phyloP scores from a whole-genome alignment of 2,113 vertebrate genomes.

The Opisthocomus hoazin region DNA sequence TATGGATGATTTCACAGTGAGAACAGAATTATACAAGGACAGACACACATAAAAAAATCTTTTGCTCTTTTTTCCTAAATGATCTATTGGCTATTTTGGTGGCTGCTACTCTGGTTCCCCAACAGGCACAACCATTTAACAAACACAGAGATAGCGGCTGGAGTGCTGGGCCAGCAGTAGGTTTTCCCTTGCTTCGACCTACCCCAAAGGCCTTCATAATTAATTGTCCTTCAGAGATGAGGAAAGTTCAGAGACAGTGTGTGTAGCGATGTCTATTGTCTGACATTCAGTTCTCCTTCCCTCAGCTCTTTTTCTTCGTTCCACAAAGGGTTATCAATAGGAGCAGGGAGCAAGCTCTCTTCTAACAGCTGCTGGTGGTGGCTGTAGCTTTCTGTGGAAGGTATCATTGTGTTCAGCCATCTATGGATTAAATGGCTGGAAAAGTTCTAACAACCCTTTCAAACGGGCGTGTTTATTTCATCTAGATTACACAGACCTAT shows the following conservation, averaged over 20 bases:
- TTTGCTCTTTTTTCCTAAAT: conserved; percentile 67
- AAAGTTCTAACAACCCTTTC: conserved; percentile 72
- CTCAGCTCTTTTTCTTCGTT: conserved; percentile 70
- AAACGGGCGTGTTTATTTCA: conserved; percentile 65
- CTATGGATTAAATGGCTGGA: conserved; percentile 65
- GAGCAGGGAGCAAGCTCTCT: conserved; percentile 69
- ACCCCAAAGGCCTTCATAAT: conserved; percentile 86
- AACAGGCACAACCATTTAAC: conserved; percentile 73
- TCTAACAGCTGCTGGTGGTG: conserved; percentile 73
- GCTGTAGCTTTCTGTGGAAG: conserved; percentile 56
- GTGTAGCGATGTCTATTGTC: conserved; percentile 80
- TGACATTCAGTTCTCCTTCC: conserved; percentile 80
- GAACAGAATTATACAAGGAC: conserved; percentile 81
- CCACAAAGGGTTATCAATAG: conserved; percentile 83
- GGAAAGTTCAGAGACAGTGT: conserved; percentile 82
- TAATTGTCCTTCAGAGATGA: conserved; percentile 85
- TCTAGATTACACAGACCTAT: conserved; percentile 62
- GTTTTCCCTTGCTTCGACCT: conserved; percentile 79
- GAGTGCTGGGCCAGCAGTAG: conserved; percentile 66
- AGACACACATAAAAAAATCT: conserved; percentile 77
- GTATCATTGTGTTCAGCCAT: conserved; percentile 64
- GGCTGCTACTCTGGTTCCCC: conserved; percentile 69
- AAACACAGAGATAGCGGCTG: conserved; percentile 65
- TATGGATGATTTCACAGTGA: conserved; percentile 83
- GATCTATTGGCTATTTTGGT: conserved; percentile 73